Percentiles rank a stretch among this genome's conserved stretches.
Conservation (phyloP, 2,797 vertebrate species). For the Knipowitschia caucasica region DNA sequence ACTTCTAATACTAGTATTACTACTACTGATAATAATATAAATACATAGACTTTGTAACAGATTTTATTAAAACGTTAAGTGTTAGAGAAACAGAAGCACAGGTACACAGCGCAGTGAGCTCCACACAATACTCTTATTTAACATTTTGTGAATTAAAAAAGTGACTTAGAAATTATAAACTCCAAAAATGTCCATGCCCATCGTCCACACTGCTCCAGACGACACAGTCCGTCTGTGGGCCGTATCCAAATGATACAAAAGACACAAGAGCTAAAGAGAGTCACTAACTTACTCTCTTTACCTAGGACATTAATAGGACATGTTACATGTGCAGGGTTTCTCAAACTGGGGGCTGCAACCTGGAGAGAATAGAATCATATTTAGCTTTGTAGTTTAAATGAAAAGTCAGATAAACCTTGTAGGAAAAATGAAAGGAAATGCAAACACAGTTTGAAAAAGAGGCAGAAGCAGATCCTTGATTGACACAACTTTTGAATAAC, state of each 20-base stretch:
- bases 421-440: not conserved
- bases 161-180: slow-evolving; percentile 46
- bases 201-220: slow-evolving; percentile 27
- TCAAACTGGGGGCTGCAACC: not conserved
- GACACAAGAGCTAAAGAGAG: too few relatives aligned
- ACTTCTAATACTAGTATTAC: not conserved
- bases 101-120: slow-evolving; percentile 49
- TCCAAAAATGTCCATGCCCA: slow-evolving; percentile 37
- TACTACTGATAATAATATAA: not conserved
- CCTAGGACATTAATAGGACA: slow-evolving; percentile 26
- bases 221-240: slow-evolving; percentile 23
- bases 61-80: slow-evolving; percentile 61
- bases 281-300: slow-evolving; percentile 30
- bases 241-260: slow-evolving; percentile 48
- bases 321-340: slow-evolving; percentile 23
- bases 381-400: too few relatives aligned
- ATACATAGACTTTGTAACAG: slow-evolving; percentile 15
- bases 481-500: too few relatives aligned
- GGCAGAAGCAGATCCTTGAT: too few relatives aligned
- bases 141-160: slow-evolving; percentile 47
- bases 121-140: slow-evolving; percentile 43
- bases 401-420: too few relatives aligned
- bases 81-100: slow-evolving; percentile 58
- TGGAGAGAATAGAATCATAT: too few relatives aligned
- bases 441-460: too few relatives aligned